Base-by-base conservation (phyloP, 2,797 vertebrate species). In the Fundulus diaphanus region DNA sequence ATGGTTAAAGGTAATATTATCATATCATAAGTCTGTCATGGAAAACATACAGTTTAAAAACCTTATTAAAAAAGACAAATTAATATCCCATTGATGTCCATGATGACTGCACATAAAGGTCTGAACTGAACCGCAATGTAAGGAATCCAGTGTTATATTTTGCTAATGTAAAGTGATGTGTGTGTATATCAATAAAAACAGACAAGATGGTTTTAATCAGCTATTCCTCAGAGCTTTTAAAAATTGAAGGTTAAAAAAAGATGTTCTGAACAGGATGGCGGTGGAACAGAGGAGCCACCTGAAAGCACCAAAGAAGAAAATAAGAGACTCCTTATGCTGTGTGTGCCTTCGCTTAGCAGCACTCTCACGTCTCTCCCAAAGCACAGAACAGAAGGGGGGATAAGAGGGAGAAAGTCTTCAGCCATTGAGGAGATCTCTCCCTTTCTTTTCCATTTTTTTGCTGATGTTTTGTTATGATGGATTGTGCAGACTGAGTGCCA, bases 391-490 rank as follows among this genome's bases (percentile, higher is more conserved):
- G 89, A 90, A 78, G 82, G 83, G 37, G 42, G 83, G 85, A 88
- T 87, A 83, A 88, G 84, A 86, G 57, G 33, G 65, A 87, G 81
- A 79, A 75, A 82, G 81, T 77, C 82, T 90, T 85, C 84, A 84
- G 76, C 78, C 87, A 72, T 79, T 54, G 69, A 85, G 68, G 84
- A 67, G 49, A 77, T 83, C 87, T 77, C 56, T 76, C 77, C 81
- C 37, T 44, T 66, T 66, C 24, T 27, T 44, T 42, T 44, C n/a
- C n/a, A 27, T 77, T 66, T 70, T 70, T 42, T 69, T 76, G 66
- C 68, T 68, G 52, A 76, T 82, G 57, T 84, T 85, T 89, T 82
- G 85, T 83, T 88, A 87, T 91, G 89, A 93, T 93, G 92, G 91
- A 94, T 92, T 77, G 85, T 83, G 81, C 78, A 80, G 87, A 80